Evolutionary conservation across 2,113 vertebrate genomes (phyloP).

Genomic region (Chrysemys picta): DNA sequence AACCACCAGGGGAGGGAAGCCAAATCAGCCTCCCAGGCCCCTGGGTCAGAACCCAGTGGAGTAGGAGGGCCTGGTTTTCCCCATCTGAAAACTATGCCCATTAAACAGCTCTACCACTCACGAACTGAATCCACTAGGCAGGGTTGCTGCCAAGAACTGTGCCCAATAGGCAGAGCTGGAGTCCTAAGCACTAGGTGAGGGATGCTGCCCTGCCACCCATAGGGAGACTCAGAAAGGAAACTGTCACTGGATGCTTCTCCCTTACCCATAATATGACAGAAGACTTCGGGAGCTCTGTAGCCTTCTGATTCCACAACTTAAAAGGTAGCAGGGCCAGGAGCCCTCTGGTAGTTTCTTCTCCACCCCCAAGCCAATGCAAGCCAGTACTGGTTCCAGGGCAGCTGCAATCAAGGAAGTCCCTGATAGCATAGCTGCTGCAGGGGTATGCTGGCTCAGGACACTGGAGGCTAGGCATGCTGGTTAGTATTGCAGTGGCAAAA

Average conservation of each 20-base stretch:
- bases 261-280: constrained; percentile 5
- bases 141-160: too few relatives aligned
- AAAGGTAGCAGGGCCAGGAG: not conserved
- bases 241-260: not conserved
- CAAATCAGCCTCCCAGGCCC: too few relatives aligned
- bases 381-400: not conserved
- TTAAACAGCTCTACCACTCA: too few relatives aligned
- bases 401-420: not conserved
- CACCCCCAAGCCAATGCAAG: not conserved
- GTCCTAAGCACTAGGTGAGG: too few relatives aligned
- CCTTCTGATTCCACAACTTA: not conserved
- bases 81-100: too few relatives aligned
- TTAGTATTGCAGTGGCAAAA: not conserved
- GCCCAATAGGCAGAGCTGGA: too few relatives aligned
- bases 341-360: not conserved
- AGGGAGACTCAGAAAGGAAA: not conserved
- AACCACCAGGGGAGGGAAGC: too few relatives aligned
- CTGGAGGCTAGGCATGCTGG: not conserved
- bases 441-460: not conserved
- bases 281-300: constrained; percentile 16
- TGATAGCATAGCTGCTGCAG: not conserved
- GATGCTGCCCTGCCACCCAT: too few relatives aligned
- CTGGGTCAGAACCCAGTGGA: too few relatives aligned
- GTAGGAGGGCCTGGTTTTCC: too few relatives aligned
- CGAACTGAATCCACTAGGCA: too few relatives aligned